These are phyloP conservation scores for Drosophila ustulata DNA, from an alignment of 2,888 invertebrate genomes.

Conservation along the genomic window DNA sequence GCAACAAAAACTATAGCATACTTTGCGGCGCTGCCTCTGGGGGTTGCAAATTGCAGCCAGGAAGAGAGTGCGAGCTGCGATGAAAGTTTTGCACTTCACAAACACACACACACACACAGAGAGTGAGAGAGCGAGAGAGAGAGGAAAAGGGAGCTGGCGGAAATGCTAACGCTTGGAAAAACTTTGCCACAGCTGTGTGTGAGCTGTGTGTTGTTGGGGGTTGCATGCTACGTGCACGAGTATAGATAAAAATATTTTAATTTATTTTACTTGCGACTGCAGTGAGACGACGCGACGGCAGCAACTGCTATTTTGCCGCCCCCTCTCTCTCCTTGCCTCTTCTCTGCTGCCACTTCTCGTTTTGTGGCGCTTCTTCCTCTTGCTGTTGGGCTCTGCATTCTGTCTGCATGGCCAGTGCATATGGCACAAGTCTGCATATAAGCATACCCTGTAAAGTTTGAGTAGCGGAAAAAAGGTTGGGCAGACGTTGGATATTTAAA, in stretches of 20 bases:
- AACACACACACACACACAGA: conserved; percentile 1
- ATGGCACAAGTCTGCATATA: conserved; percentile 35
- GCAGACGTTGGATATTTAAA: neutral
- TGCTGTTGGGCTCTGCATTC: conserved; percentile 14
- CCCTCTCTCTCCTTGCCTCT: conserved; percentile 6
- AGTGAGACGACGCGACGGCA: conserved; percentile 36
- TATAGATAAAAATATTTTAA: conserved; percentile 79
- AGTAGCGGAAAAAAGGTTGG: too few species aligned
- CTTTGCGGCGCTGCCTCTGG: conserved; percentile 40
- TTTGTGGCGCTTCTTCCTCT: neutral
- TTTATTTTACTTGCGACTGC: conserved; percentile 78
- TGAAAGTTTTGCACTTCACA: conserved; percentile 56
- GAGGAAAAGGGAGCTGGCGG: conserved; percentile 14
- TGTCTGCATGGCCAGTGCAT: conserved; percentile 52
- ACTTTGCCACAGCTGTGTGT: conserved; percentile 66
- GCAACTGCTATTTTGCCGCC: conserved; percentile 2
- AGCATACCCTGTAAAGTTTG: conserved; percentile 20
- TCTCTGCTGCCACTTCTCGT: neutral
- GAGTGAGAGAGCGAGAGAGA: neutral
- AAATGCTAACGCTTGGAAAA: conserved; percentile 71
- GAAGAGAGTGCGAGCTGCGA: conserved; percentile 4
- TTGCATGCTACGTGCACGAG: conserved; percentile 77
- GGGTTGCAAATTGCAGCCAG: conserved; percentile 51
- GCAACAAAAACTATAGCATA: conserved; percentile 58
- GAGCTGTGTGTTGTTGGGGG: conserved; percentile 32